Percentiles rank a stretch among this genome's conserved stretches.
Evolutionary conservation across 2,888 invertebrate genomes (phyloP).

Genomic region (Melanophora roralis): DNA sequence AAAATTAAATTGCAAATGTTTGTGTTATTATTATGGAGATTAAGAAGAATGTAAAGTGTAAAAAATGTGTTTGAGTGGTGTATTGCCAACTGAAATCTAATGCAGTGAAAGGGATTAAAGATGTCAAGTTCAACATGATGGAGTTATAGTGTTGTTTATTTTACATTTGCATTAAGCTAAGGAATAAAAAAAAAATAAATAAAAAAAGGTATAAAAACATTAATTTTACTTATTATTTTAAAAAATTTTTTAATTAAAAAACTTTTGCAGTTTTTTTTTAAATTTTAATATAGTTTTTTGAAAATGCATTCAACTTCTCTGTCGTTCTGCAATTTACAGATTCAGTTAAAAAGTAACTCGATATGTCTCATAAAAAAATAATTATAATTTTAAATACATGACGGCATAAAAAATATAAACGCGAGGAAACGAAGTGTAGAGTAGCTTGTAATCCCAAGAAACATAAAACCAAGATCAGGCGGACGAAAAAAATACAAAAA

Average conservation of each 20-base stretch:
- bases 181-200: not conserved
- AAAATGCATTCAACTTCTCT: not conserved
- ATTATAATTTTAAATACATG: conserved; percentile 5
- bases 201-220: too few relatives aligned
- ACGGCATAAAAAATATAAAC: not conserved
- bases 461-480: conserved; percentile 19
- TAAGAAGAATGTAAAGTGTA: conserved; percentile 1
- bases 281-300: not conserved
- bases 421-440: not conserved
- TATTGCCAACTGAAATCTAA: conserved; percentile 33
- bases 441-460: conserved; percentile 19
- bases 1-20: conserved; percentile 16
- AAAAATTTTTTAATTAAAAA: too few relatives aligned
- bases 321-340: not conserved
- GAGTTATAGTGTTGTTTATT: conserved; percentile 33
- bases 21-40: too few relatives aligned
- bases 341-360: conserved; percentile 19
- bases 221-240: too few relatives aligned
- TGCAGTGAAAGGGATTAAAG: conserved; percentile 40
- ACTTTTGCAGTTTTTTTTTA: not conserved
- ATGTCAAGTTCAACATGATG: conserved; percentile 60
- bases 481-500: not conserved
- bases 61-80: conserved; percentile 3
- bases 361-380: conserved; percentile 47
- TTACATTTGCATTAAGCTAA: not conserved